Evolutionary conservation across 37 sponge, comb jelly and placozoan genomes (phyloP).

Genomic region (Chondrosia reniformis): DNA sequence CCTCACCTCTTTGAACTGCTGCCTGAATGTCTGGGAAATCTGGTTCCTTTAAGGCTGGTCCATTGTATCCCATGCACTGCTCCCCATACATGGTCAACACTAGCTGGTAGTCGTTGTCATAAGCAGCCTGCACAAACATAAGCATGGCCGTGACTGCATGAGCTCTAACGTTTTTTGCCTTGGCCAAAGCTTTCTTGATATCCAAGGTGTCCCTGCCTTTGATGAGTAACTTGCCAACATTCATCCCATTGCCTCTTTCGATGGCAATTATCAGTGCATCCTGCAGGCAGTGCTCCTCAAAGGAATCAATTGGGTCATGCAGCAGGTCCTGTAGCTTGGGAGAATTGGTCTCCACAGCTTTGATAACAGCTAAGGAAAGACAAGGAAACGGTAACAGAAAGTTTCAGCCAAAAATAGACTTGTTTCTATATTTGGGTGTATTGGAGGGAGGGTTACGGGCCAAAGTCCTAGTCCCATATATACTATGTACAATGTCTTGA

Average conservation of each 20-base stretch:
- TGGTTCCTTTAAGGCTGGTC: neutral
- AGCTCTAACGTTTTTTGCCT: neutral
- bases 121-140: slow-evolving; percentile 15
- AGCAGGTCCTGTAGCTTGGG: slow-evolving; percentile 10
- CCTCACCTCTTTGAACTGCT: slow-evolving; percentile 35
- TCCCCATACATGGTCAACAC: slow-evolving; percentile 13
- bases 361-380: slow-evolving; percentile 8
- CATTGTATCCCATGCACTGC: neutral
- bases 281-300: slow-evolving; percentile 21
- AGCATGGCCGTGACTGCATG: slow-evolving; percentile 15
- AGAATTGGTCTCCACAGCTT: slow-evolving; percentile 19
- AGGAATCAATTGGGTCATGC: neutral
- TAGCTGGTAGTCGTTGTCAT: neutral
- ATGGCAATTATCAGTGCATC: slow-evolving; percentile 26
- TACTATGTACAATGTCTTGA: no score
- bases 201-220: slow-evolving; percentile 19
- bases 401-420: neutral
- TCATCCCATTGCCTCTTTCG: slow-evolving; percentile 14
- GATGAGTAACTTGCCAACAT: slow-evolving; percentile 27
- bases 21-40: slow-evolving; percentile 48
- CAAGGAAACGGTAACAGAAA: neutral
- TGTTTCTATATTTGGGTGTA: neutral
- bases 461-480: neutral
- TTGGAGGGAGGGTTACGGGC: neutral
- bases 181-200: slow-evolving; percentile 7